phyloP scores from a whole-genome alignment of 2,888 invertebrate genomes.

The Epinotia brunnichana region DNA sequence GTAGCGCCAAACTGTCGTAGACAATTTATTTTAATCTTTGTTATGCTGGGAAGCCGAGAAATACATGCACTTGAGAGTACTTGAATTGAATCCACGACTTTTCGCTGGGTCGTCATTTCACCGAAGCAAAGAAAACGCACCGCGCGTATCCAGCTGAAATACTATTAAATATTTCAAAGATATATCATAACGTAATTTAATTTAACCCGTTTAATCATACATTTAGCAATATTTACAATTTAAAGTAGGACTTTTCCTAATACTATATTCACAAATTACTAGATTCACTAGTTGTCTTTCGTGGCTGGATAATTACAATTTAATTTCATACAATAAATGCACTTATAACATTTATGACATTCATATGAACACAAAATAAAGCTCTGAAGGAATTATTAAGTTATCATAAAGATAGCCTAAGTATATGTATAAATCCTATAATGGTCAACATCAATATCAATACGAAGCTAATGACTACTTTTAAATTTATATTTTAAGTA shows the following conservation, averaged over 20 bases:
- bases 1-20: too few relatives aligned
- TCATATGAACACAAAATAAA: constrained; percentile 43
- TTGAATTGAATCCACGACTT: too few relatives aligned
- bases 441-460: constrained; percentile 17
- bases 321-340: constrained; percentile 29
- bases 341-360: constrained; percentile 35
- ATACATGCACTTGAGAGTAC: not conserved
- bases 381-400: constrained; percentile 40
- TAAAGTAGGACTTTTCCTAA: constrained; percentile 14
- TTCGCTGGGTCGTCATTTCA: not conserved
- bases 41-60: not conserved
- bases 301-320: constrained; percentile 40
- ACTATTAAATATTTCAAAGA: not conserved
- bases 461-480: constrained; percentile 7
- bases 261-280: constrained; percentile 42
- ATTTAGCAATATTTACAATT: constrained; percentile 33
- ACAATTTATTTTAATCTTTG: too few relatives aligned
- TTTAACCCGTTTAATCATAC: constrained; percentile 14
- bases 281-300: constrained; percentile 48
- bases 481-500: not conserved
- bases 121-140: not conserved
- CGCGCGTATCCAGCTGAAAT: not conserved
- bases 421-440: constrained; percentile 14
- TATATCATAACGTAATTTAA: not conserved
- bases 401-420: constrained; percentile 12